Conservation (phyloP, 2,888 invertebrate species). For the Torymus texanus region DNA sequence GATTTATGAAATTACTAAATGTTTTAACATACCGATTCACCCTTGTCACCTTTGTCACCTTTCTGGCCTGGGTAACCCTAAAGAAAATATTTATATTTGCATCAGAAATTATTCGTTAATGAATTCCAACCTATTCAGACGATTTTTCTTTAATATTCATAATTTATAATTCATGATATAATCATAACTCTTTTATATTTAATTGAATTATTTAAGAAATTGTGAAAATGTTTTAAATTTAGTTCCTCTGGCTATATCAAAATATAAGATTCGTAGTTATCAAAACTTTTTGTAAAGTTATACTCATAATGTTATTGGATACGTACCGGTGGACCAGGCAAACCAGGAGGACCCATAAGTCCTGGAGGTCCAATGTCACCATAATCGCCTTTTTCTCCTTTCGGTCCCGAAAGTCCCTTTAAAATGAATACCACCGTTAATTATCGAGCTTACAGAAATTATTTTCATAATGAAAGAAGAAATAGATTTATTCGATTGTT, state of each 20-base stretch:
- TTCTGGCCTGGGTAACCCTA: conserved; percentile 90
- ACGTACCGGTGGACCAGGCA: conserved; percentile 79
- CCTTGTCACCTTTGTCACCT: conserved; percentile 94
- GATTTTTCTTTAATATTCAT: no score
- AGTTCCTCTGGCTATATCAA: no score
- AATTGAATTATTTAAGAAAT: no score
- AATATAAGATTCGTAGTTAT: no score
- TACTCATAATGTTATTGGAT: conserved; percentile 9
- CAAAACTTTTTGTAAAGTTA: no score
- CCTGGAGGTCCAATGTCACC: conserved; percentile 96
- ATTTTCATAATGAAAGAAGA: no score
- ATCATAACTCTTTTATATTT: no score
- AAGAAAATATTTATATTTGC: conserved; percentile 55
- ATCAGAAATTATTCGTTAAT: not conserved
- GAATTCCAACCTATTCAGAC: not conserved
- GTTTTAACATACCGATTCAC: conserved; percentile 87
- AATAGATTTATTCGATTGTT: no score
- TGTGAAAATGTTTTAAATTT: no score
- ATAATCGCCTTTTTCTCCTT: conserved; percentile 91
- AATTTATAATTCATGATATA: no score
- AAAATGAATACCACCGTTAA: not conserved
- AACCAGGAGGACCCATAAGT: conserved; percentile 93
- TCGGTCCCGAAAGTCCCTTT: conserved; percentile 89
- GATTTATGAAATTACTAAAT: conserved; percentile 22
- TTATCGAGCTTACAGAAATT: no score